Conservation (phyloP, 35 echinoderm and acorn worm species). For the Hemicentrotus pulcherrimus region DNA sequence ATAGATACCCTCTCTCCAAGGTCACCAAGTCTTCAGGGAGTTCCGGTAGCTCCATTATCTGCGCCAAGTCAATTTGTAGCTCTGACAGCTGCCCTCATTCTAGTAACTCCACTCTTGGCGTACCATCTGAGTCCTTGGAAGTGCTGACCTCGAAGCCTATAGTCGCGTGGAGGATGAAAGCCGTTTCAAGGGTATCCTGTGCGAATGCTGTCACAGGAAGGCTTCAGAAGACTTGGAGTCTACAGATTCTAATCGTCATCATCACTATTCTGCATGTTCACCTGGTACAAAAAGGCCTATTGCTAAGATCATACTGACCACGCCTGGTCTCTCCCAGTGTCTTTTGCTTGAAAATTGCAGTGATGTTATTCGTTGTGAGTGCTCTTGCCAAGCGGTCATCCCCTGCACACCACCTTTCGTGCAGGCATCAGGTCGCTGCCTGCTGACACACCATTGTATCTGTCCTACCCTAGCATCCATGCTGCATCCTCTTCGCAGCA, state of each 20-base stretch:
- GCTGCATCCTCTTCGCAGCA: too few relatives aligned
- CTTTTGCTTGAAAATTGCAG: background rate
- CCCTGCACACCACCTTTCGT: background rate
- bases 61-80: background rate
- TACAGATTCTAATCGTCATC: background rate
- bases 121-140: background rate
- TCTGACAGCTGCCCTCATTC: background rate
- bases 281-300: background rate
- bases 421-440: background rate
- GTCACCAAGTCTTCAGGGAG: background rate
- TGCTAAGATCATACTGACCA: conserved; percentile 14
- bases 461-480: too few relatives aligned
- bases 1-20: conserved; percentile 24
- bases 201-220: conserved; percentile 21
- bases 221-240: background rate
- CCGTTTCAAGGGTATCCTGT: background rate
- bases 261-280: background rate
- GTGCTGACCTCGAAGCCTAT: background rate
- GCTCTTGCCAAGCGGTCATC: background rate
- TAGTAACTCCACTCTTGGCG: background rate
- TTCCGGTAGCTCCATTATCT: background rate
- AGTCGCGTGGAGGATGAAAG: background rate
- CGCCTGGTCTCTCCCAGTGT: conserved; percentile 31
- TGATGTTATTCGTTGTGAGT: conserved; percentile 20
- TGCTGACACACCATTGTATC: background rate